These are phyloP conservation scores for Drosophila paulistorum DNA, from an alignment of 1,140 invertebrate genomes.

Conservation along the genomic window DNA sequence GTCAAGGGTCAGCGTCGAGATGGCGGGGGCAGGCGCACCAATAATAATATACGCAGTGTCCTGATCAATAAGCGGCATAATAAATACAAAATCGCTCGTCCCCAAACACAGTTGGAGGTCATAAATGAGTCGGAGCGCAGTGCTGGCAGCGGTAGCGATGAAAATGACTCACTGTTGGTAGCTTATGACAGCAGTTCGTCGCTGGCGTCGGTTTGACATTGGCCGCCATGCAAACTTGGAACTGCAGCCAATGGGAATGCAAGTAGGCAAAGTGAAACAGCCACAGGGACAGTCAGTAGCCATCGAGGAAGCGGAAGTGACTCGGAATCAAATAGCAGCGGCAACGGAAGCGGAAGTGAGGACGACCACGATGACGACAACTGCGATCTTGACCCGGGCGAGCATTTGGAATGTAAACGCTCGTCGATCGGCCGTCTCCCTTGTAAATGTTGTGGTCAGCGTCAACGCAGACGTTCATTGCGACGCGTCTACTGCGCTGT, in stretches of 20 bases:
- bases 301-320: conserved; percentile 26
- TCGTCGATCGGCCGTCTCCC: conserved; percentile 34
- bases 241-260: conserved; percentile 60
- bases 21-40: conserved; percentile 41
- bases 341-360: conserved; percentile 8
- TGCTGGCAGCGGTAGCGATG: conserved; percentile 81
- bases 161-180: conserved; percentile 83
- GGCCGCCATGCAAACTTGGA: conserved; percentile 79
- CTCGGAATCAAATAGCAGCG: neutral
- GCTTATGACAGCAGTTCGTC: conserved; percentile 83
- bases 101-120: conserved; percentile 78
- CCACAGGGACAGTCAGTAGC: conserved; percentile 7
- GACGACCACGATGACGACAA: conserved; percentile 27
- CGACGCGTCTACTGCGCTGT: conserved; percentile 82
- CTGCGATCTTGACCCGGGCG: conserved; percentile 44
- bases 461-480: conserved; percentile 82
- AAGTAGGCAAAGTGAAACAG: conserved; percentile 14
- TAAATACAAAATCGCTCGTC: conserved; percentile 78
- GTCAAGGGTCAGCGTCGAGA: conserved; percentile 48
- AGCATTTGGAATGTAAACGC: conserved; percentile 50
- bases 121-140: conserved; percentile 80
- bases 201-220: conserved; percentile 83
- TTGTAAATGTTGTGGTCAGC: conserved; percentile 69
- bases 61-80: conserved; percentile 79
- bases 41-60: conserved; percentile 79